Evolutionary conservation across 2,797 vertebrate species (phyloP).

Genomic region (Aplochiton taeniatus): DNA sequence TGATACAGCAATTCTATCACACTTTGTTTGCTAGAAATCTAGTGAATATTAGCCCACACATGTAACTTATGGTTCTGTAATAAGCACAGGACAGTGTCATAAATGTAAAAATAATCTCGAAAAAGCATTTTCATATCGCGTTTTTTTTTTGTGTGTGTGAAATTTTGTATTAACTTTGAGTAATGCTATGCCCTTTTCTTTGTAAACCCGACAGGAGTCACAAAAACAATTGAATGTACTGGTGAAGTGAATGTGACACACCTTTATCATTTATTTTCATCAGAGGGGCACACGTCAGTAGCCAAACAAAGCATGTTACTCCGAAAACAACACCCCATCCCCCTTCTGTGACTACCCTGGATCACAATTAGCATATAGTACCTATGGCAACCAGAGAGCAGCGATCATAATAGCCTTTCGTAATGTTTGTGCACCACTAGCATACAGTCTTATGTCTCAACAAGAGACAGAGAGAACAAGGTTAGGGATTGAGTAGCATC

Average conservation of each 20-base stretch:
- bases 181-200: too few relatives aligned
- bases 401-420: conserved; percentile 68
- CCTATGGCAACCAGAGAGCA: conserved; percentile 58
- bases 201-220: too few relatives aligned
- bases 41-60: too few relatives aligned
- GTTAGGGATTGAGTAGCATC: conserved; percentile 12
- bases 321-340: conserved; percentile 29
- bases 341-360: conserved; percentile 49
- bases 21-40: too few relatives aligned
- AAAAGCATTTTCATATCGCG: too few relatives aligned
- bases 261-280: conserved; percentile 63
- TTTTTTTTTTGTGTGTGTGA: too few relatives aligned
- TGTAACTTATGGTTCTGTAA: too few relatives aligned
- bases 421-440: conserved; percentile 61
- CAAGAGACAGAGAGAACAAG: conserved; percentile 68
- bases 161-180: too few relatives aligned
- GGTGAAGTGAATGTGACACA: conserved; percentile 25
- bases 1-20: too few relatives aligned
- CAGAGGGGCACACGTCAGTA: conserved; percentile 64
- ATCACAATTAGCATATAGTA: conserved; percentile 68
- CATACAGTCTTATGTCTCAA: conserved; percentile 61
- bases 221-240: neutral
- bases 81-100: too few relatives aligned
- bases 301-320: conserved; percentile 53
- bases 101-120: too few relatives aligned